Conservation (phyloP, 2,113 vertebrate genomes). For the Otus sunia region DNA sequence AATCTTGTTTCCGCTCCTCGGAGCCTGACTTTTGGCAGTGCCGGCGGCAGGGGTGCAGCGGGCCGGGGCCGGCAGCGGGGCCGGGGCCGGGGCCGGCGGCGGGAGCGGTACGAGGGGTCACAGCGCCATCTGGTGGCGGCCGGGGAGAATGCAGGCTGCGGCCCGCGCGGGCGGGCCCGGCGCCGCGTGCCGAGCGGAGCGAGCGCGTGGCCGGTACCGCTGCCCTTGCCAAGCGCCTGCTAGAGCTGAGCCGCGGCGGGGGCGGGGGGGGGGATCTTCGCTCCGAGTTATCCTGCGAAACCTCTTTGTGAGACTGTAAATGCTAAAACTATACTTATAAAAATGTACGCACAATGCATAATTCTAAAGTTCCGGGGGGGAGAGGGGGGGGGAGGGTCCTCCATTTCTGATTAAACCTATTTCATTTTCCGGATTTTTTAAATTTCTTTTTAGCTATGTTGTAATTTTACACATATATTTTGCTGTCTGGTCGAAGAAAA, state of each 20-base stretch:
- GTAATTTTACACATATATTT: neutral
- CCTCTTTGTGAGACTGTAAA: neutral
- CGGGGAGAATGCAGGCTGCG: neutral
- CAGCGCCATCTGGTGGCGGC: slow-evolving; percentile 64
- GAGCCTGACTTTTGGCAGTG: neutral
- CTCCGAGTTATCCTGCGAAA: rapidly evolving
- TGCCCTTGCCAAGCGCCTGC: rapidly evolving
- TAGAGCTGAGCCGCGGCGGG: rapidly evolving
- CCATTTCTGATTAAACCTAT: neutral
- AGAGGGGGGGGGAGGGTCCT: neutral
- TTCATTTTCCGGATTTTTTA: rapidly evolving
- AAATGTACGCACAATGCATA: rapidly evolving
- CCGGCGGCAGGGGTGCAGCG: too few species aligned
- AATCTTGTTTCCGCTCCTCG: neutral
- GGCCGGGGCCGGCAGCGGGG: too few species aligned
- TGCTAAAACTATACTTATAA: rapidly evolving
- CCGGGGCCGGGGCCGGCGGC: neutral
- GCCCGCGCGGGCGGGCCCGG: too few species aligned
- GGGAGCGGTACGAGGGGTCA: slow-evolving; percentile 1
- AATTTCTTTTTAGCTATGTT: neutral
- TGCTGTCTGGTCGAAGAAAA: neutral
- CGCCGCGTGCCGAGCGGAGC: too few species aligned
- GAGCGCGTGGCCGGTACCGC: rapidly evolving
- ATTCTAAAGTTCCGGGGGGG: neutral
- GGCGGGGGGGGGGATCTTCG: rapidly evolving